Percentiles rank a stretch among this genome's conserved stretches.
These are phyloP conservation scores for Bellardia pandia DNA, from an alignment of 2,888 invertebrate genomes.

Conservation along the genomic window DNA sequence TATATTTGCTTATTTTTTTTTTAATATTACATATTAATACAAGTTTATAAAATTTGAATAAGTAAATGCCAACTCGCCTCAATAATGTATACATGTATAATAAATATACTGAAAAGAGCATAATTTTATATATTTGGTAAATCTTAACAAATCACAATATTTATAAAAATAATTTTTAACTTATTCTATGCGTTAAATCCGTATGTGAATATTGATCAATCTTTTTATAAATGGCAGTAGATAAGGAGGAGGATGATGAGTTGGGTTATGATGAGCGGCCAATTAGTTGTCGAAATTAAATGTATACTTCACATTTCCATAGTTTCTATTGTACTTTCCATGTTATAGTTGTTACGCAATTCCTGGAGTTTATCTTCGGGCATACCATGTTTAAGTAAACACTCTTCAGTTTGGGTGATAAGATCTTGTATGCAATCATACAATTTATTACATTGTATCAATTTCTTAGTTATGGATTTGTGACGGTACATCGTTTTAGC, in stretches of 20 bases:
- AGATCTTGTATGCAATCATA: conserved; percentile 77
- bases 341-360: conserved; percentile 43
- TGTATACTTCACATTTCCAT: conserved; percentile 8
- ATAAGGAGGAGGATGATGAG: too few relatives aligned
- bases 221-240: too few relatives aligned
- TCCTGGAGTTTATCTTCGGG: conserved; percentile 34
- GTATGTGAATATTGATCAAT: too few relatives aligned
- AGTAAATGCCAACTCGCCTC: too few relatives aligned
- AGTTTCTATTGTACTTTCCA: conserved; percentile 10
- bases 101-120: neutral
- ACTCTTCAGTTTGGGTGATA: conserved; percentile 78
- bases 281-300: neutral
- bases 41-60: too few relatives aligned
- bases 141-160: conserved; percentile 41
- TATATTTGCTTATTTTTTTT: too few relatives aligned
- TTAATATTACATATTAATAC: too few relatives aligned
- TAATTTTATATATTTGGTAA: too few relatives aligned
- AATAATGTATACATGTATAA: too few relatives aligned
- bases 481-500: conserved; percentile 80
- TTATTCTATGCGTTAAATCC: neutral
- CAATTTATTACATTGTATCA: conserved; percentile 75
- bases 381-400: conserved; percentile 76
- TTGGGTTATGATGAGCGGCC: neutral
- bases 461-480: conserved; percentile 77
- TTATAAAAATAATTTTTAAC: neutral